Percentiles rank a stretch among this genome's conserved stretches.
These are phyloP conservation scores for Drosophila albomicans DNA, from an alignment of 1,140 invertebrate genomes.

Conservation along the genomic window DNA sequence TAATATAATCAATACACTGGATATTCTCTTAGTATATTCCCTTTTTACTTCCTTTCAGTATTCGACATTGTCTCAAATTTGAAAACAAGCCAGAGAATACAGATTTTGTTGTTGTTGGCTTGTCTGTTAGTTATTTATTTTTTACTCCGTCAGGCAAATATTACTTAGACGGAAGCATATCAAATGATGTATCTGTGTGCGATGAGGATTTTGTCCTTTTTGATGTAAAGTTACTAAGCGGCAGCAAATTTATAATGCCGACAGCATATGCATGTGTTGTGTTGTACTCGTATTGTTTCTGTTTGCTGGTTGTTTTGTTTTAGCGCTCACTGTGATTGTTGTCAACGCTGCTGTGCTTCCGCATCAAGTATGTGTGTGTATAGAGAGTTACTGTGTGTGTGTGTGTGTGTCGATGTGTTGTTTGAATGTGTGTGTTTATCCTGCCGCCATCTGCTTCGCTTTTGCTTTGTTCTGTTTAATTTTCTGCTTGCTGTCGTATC, in stretches of 20 bases:
- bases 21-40: too few species aligned
- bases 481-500: conserved; percentile 71
- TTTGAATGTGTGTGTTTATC: conserved; percentile 55
- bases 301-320: conserved; percentile 59
- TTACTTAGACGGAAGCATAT: conserved; percentile 31
- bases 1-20: too few species aligned
- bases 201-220: conserved; percentile 51
- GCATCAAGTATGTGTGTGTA: conserved; percentile 5
- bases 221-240: conserved; percentile 69
- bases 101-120: conserved; percentile 15
- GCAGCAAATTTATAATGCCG: conserved; percentile 64
- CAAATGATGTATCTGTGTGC: conserved; percentile 16
- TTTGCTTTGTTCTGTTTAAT: conserved; percentile 77
- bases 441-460: conserved; percentile 69
- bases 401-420: conserved; percentile 8
- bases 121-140: conserved; percentile 37
- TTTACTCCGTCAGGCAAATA: conserved; percentile 38
- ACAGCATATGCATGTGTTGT: conserved; percentile 40
- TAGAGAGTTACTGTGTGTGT: conserved; percentile 17
- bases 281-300: conserved; percentile 32
- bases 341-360: conserved; percentile 47
- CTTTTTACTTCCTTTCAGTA: neutral
- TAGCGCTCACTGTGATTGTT: conserved; percentile 69
- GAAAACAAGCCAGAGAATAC: neutral
- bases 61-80: conserved; percentile 17